Evolutionary conservation across 2,113 vertebrate species (phyloP).

Genomic region (Heloderma charlesbogerti): DNA sequence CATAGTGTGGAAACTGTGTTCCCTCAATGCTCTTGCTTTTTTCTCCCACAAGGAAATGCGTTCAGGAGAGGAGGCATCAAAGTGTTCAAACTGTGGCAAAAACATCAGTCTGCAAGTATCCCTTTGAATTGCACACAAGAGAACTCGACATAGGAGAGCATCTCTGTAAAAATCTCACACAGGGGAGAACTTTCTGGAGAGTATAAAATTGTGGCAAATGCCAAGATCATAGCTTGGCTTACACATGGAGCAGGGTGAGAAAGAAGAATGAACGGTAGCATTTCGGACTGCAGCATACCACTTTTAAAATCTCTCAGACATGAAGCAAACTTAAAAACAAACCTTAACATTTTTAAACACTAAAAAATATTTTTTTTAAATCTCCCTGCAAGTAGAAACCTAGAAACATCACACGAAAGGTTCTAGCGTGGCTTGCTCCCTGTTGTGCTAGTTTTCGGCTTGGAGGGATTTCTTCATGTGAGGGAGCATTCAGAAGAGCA

Average conservation of each 20-base stretch:
- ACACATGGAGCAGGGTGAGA: no score
- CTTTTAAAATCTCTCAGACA: neutral
- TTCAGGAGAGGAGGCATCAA: neutral
- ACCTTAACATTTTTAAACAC: neutral
- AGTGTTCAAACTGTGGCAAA: neutral
- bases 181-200: neutral
- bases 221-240: no score
- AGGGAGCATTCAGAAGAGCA: neutral
- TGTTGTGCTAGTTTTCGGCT: neutral
- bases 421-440: neutral
- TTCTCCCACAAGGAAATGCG: neutral
- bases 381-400: neutral
- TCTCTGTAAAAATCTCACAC: neutral
- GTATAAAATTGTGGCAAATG: no score
- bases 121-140: neutral
- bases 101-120: neutral
- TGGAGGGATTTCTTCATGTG: neutral
- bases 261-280: neutral
- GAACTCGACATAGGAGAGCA: neutral
- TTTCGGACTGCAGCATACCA: neutral
- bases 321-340: no score
- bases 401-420: neutral
- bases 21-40: neutral
- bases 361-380: neutral
- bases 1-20: neutral